phyloP scores from a whole-genome alignment of 2,888 invertebrate species.

The Thera britannica region DNA sequence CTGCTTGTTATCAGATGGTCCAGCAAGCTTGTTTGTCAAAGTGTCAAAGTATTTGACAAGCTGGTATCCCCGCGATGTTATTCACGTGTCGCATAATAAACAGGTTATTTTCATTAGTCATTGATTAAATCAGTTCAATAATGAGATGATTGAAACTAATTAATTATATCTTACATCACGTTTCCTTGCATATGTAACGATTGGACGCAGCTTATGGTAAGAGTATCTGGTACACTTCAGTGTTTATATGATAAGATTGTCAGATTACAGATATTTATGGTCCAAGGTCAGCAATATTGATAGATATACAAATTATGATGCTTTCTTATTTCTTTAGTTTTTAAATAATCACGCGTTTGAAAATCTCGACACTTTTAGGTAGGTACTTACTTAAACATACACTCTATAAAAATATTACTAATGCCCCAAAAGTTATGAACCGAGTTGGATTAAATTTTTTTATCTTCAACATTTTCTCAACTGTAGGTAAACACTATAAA shows the following conservation, averaged over 20 bases:
- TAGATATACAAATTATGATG: too few species aligned
- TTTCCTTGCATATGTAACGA: constrained; percentile 29
- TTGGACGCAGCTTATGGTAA: background rate
- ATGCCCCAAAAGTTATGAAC: too few species aligned
- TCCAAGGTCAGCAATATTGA: too few species aligned
- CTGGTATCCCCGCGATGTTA: background rate
- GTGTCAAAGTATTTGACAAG: background rate
- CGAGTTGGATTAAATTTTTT: too few species aligned
- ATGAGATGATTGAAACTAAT: constrained; percentile 22
- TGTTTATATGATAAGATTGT: background rate
- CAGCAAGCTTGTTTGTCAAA: background rate
- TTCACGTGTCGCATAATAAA: background rate
- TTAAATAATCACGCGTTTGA: too few species aligned
- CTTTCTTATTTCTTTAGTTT: too few species aligned
- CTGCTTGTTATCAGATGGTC: background rate
- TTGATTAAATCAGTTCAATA: constrained; percentile 7
- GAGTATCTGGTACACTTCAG: background rate
- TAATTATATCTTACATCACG: constrained; percentile 24
- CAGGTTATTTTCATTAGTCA: constrained; percentile 15
- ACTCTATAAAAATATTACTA: too few species aligned
- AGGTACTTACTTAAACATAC: too few species aligned
- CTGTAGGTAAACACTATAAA: too few species aligned
- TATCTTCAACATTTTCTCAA: too few species aligned
- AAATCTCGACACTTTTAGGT: too few species aligned
- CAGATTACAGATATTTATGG: too few species aligned